Evolutionary conservation across 64 coral and sea anemone genomes (phyloP).

Genomic region (Hydrozoanthus tunicans): DNA sequence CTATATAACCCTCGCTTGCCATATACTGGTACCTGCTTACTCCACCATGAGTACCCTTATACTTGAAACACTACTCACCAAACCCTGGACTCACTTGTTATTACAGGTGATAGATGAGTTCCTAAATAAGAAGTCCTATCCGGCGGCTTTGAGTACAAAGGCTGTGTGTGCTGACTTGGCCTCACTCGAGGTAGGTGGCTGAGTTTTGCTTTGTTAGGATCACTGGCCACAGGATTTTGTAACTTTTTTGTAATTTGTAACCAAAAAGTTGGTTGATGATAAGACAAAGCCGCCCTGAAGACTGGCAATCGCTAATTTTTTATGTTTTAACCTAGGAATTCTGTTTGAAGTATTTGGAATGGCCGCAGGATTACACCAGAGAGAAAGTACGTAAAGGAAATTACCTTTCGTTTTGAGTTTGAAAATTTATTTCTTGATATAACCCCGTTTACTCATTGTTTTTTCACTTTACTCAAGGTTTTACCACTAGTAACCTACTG

Average conservation of each 20-base stretch:
- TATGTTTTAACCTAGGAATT: conserved; percentile 64
- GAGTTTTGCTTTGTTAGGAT: too few relatives aligned
- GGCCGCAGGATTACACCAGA: conserved; percentile 85
- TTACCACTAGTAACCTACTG: conserved; percentile 82
- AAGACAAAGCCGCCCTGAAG: too few relatives aligned
- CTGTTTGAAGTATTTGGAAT: conserved; percentile 80
- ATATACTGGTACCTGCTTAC: too few relatives aligned
- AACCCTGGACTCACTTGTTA: background rate
- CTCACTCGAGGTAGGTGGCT: conserved; percentile 16
- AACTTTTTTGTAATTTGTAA: too few relatives aligned
- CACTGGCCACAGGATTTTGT: too few relatives aligned
- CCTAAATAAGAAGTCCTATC: conserved; percentile 21
- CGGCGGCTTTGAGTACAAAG: background rate
- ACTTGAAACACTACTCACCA: too few relatives aligned
- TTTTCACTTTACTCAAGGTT: conserved; percentile 43
- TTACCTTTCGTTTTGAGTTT: background rate
- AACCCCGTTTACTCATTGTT: background rate
- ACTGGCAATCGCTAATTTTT: too few relatives aligned
- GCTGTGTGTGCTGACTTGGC: conserved; percentile 17
- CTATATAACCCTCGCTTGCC: too few relatives aligned
- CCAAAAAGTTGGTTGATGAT: too few relatives aligned
- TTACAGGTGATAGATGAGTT: conserved; percentile 44
- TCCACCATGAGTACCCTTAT: too few relatives aligned
- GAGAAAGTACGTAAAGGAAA: conserved; percentile 65
- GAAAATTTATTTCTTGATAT: background rate